Conservation (phyloP, 2,113 vertebrate genomes). For the Herpetotheres cachinnans region DNA sequence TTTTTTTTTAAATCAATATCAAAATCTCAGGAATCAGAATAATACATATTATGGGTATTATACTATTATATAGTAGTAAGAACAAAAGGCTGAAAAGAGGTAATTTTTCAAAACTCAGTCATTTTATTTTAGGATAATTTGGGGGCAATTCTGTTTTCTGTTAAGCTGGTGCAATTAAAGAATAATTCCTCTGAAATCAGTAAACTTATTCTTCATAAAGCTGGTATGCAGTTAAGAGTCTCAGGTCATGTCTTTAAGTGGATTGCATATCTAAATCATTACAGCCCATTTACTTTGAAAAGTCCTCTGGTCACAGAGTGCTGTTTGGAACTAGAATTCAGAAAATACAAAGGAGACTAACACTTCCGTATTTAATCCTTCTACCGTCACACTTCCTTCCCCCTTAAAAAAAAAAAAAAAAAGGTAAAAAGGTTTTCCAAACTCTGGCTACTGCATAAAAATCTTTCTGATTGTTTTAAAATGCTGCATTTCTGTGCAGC, state of each 20-base stretch:
- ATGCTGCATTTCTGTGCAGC: background rate
- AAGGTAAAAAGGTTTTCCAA: background rate
- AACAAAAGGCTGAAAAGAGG: background rate
- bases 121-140: background rate
- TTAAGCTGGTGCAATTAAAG: background rate
- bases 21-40: background rate
- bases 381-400: rapidly evolving
- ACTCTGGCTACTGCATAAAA: background rate
- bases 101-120: background rate
- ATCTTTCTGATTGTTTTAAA: background rate
- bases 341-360: background rate
- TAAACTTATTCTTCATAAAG: background rate
- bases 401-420: too few species aligned
- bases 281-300: background rate
- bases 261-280: background rate
- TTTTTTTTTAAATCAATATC: background rate
- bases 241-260: background rate
- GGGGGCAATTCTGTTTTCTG: background rate
- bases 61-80: background rate
- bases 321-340: background rate
- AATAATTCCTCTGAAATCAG: background rate
- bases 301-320: background rate
- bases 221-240: background rate
- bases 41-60: background rate
- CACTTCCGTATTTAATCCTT: background rate